A percentile compares a stretch with the other conserved stretches of the same genome.
Evolutionary conservation across 1,140 invertebrate species (phyloP).

Genomic region (Augochlora pura): DNA sequence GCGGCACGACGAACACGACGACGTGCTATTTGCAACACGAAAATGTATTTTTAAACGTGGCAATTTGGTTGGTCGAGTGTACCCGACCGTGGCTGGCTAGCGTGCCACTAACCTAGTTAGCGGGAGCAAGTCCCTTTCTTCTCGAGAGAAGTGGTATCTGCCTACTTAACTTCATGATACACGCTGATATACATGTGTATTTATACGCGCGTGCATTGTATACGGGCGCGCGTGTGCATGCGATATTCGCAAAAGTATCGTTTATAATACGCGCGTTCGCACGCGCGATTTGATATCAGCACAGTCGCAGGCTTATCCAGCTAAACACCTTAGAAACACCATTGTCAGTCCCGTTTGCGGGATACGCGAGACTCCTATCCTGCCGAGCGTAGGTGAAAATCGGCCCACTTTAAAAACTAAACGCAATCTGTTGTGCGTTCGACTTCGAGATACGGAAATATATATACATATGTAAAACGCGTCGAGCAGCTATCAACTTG

Average conservation of each 20-base stretch:
- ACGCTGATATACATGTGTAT: constrained; percentile 1
- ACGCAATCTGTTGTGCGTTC: neutral
- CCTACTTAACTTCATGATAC: constrained; percentile 54
- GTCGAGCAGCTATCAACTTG: neutral
- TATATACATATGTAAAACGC: neutral
- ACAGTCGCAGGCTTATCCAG: neutral
- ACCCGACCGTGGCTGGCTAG: constrained; percentile 73
- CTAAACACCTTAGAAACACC: neutral
- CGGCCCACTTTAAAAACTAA: neutral
- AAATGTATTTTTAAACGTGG: constrained; percentile 74
- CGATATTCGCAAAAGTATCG: neutral
- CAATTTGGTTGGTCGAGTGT: constrained; percentile 75
- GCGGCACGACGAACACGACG: neutral
- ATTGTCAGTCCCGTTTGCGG: neutral
- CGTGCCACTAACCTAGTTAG: constrained; percentile 79
- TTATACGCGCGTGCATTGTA: neutral
- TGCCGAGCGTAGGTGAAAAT: neutral
- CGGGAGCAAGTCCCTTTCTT: constrained; percentile 76
- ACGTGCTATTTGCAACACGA: constrained; percentile 40
- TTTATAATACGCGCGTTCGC: neutral
- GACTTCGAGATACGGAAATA: no score
- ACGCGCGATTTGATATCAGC: neutral
- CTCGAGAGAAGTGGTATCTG: constrained; percentile 63
- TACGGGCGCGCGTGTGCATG: neutral
- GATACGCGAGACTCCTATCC: neutral